Evolutionary conservation across 2,113 vertebrate species (phyloP).

Genomic region (Pachyramphus minor): DNA sequence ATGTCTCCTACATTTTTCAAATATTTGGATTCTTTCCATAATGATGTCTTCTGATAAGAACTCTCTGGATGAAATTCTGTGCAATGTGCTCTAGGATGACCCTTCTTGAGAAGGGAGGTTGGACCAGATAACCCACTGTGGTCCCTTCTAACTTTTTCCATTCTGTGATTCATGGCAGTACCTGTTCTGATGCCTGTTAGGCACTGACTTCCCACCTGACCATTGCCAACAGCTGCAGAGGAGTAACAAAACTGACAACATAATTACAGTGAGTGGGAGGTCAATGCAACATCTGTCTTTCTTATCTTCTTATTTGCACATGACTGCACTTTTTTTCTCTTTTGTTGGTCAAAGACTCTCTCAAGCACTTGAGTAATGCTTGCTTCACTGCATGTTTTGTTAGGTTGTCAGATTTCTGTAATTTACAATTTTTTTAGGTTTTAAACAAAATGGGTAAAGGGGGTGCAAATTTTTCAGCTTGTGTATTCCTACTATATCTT

Average conservation of each 20-base stretch:
- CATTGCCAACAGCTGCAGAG: slow-evolving; percentile 23
- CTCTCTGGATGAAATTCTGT: neutral
- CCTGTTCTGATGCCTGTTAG: neutral
- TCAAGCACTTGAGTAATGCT: slow-evolving; percentile 31
- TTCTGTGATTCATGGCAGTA: slow-evolving; percentile 8
- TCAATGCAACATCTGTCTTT: slow-evolving; percentile 27
- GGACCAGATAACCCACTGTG: neutral
- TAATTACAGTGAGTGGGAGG: neutral
- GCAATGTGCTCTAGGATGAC: neutral
- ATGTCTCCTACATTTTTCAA: neutral
- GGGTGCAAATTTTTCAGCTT: neutral
- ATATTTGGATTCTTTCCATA: slow-evolving; percentile 36
- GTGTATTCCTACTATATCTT: neutral
- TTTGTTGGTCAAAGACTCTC: slow-evolving; percentile 27
- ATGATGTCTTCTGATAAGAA: slow-evolving; percentile 8
- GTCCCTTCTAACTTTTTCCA: neutral
- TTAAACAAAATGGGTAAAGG: neutral
- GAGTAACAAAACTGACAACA: neutral
- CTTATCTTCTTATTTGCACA: slow-evolving; percentile 37
- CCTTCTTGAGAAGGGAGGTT: neutral
- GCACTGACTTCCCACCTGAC: slow-evolving; percentile 17
- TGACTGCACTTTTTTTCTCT: neutral
- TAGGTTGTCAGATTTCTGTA: slow-evolving; percentile 15
- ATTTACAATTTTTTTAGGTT: neutral
- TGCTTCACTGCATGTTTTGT: slow-evolving; percentile 18